These are phyloP conservation scores for Rhea pennata DNA, from an alignment of 2,113 vertebrate genomes.

Conservation along the genomic window DNA sequence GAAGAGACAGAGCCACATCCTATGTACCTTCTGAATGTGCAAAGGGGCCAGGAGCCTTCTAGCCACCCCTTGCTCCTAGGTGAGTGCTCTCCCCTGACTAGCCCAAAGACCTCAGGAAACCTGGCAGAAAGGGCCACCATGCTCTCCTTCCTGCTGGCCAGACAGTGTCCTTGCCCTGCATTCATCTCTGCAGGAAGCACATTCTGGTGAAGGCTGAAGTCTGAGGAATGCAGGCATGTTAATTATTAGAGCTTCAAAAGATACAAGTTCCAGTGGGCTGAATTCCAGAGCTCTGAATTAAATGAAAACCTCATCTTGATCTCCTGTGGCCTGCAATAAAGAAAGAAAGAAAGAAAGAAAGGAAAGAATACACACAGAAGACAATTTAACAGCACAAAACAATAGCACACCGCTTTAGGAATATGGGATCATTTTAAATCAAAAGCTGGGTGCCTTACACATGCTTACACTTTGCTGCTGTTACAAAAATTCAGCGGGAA, in stretches of 20 bases:
- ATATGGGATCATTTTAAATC: not conserved
- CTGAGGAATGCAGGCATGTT: slow-evolving; percentile 28
- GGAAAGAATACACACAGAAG: not conserved
- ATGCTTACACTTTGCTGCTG: not conserved
- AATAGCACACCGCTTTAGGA: not conserved
- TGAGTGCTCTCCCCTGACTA: not conserved
- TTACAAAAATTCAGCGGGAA: not conserved
- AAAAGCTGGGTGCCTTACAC: not conserved
- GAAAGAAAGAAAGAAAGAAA: not conserved
- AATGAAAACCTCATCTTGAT: slow-evolving; percentile 42
- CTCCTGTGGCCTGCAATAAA: not conserved
- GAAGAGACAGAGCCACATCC: not conserved
- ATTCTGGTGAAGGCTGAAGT: not conserved
- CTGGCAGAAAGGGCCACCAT: not conserved
- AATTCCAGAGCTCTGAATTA: slow-evolving; percentile 31
- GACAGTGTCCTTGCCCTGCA: not conserved
- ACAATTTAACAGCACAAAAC: not conserved
- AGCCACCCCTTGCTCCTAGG: not conserved
- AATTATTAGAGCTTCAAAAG: slow-evolving; percentile 63
- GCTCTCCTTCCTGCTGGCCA: not conserved
- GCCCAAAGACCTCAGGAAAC: not conserved
- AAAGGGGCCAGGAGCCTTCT: not conserved
- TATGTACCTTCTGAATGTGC: not conserved
- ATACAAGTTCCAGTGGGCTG: not conserved
- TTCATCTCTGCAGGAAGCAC: slow-evolving; percentile 29